Evolutionary conservation across 1,140 invertebrate species (phyloP).

Genomic region (Panulirus ornatus): DNA sequence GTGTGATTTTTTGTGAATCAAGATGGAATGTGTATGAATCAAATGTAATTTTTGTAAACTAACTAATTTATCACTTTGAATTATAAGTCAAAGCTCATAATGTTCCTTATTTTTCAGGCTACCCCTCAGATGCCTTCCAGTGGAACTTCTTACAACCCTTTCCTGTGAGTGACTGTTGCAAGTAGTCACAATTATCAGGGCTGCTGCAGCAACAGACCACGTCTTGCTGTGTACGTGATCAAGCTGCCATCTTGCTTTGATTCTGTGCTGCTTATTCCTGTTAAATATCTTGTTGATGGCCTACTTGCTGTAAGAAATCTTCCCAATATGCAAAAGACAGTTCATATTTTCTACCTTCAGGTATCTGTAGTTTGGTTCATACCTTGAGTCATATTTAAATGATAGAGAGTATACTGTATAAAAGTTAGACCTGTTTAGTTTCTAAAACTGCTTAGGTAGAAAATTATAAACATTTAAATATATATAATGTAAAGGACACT

Average conservation of each 20-base stretch:
- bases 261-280: background rate
- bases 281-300: background rate
- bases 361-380: constrained; percentile 10
- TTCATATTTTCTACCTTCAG: background rate
- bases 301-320: background rate
- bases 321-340: constrained; percentile 4
- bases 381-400: constrained; percentile 18
- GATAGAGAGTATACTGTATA: background rate
- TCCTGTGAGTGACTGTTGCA: constrained; percentile 32
- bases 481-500: background rate
- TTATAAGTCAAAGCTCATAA: too few species aligned
- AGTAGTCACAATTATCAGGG: background rate
- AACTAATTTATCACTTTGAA: too few species aligned
- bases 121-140: constrained; percentile 64
- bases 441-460: background rate
- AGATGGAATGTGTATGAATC: background rate
- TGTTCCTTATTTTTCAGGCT: background rate
- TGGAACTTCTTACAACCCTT: constrained; percentile 59
- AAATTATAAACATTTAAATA: background rate
- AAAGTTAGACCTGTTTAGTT: background rate
- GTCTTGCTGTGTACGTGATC: background rate
- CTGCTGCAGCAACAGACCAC: background rate
- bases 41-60: background rate
- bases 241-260: background rate
- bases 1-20: background rate